Evolutionary conservation across 1,140 invertebrate species (phyloP), one percentile per base, ranked within the genome.

Genomic region (Diachasmimorpha longicaudata): DNA sequence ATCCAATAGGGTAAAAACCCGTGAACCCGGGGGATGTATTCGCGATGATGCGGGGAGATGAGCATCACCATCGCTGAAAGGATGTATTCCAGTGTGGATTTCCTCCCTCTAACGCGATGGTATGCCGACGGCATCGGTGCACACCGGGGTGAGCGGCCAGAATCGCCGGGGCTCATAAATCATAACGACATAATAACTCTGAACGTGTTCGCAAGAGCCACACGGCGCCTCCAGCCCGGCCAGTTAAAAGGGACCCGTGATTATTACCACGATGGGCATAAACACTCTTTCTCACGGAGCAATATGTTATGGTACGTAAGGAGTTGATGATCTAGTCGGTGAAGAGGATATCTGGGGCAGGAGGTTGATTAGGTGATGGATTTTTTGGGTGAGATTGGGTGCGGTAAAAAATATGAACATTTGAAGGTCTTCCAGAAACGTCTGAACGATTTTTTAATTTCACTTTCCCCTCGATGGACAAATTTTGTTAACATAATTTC

Each of bases 171-270:
- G 66, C 36, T 68, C 66, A 68, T 68, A 68, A 68, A 68, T 68
- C 66, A 68, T 68, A 68, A 68, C 66, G 66, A 68, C 66, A 68
- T 68, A 68, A 68, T 68, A 68, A 68, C 66, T 5, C 13, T 39
- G 66, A 39, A 37, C 66, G 36, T 68, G 66, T 68, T 68, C 66
- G n/a, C 66, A 37, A 68, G 31, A 68, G 36, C n/a, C 66, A 68
- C 66, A 68, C 36, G 66, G 66, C 66, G 31, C 31, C 66, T 39
- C 25, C 3, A 68, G 36, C 66, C 31, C 31, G 31, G 6, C 4
- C 4, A 68, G 25, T 16, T 68, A 39, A 68, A 68, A 19, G 14
- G 19, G 58, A 25, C 19, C 21, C 58, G 58, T 63, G 21, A 63
- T 63, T 63, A 63, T 63, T 63, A 63, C 23, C 58, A 13, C 21